Evolutionary conservation across 2,888 invertebrate species (phyloP), one percentile per base, ranked within the genome.

Genomic region (Amphipyra berbera): DNA sequence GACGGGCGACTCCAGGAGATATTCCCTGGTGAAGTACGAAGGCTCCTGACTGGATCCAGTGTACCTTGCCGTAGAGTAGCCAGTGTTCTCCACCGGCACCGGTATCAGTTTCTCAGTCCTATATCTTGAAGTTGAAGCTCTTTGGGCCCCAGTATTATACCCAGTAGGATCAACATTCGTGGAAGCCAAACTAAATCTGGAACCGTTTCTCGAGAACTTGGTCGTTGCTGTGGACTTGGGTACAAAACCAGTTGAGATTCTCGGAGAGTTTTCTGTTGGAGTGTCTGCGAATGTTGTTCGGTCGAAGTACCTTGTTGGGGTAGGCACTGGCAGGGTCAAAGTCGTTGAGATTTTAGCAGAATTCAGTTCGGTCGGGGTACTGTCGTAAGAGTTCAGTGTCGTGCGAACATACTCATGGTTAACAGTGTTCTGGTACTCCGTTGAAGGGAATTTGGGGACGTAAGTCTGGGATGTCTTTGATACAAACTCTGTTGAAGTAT

Each of bases 1-100:
- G 9, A 93, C 87, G 9, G 95, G 94, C 1, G 95, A 93, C 65
- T 94, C 94, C 79, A 95, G 73, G 30, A 94, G 84, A 77, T 94
- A 95, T 76, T 95, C 95, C 68, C 93, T 90, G 35, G 95, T 95
- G 78, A 91, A 94, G 76, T 89, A 89, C 37, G 91, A 82, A 9
- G 94, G 92, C 44, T 93, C 92, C 64, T 86, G 91, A 66, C 86
- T 86, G 13, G 83, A 70, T 40, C 87, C 85, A 47, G 87, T 78
- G 69, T 90, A 90, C 8, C 86, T 88, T 53, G 84, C 83, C 6
- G 91, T 89, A 1, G 93, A 88, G 73, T 61, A 90, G 21, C 82
- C 86, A 55, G 82, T 86, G 54, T 88, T 88, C 62, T 90, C 89
- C 5, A 91, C 87, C 8, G 89, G 88, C 0, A 87, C 84, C 0